These are phyloP conservation scores for Aurelia coerulea DNA, from an alignment of 30 jellyfish, hydroid and myxozoan species.

Conservation along the genomic window DNA sequence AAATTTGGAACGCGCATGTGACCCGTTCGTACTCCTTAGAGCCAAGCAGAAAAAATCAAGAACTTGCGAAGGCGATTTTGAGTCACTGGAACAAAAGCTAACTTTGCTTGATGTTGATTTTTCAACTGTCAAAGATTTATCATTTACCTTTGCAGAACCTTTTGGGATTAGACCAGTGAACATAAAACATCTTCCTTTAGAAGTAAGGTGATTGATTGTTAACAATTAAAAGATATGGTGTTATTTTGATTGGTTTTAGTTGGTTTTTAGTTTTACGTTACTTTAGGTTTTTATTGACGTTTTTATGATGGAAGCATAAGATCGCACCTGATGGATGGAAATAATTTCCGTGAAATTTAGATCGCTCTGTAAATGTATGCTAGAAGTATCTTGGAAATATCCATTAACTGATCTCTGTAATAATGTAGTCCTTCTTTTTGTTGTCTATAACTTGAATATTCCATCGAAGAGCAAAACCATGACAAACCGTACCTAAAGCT, in stretches of 20 bases:
- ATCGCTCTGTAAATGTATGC: slow-evolving; percentile 47
- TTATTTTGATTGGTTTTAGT: no score
- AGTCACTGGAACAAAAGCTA: no score
- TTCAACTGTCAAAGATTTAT: not conserved
- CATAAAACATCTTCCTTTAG: not conserved
- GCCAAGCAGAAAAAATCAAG: no score
- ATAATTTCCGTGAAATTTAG: slow-evolving; percentile 56
- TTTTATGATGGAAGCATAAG: slow-evolving; percentile 22
- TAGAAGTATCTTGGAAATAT: slow-evolving; percentile 18
- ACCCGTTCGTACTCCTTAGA: no score
- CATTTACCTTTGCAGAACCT: not conserved
- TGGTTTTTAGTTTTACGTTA: not conserved
- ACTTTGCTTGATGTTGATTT: no score
- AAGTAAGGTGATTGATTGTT: not conserved
- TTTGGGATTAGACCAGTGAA: not conserved
- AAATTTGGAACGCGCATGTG: no score
- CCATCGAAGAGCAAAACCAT: no score
- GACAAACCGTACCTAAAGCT: no score
- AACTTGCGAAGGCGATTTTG: no score
- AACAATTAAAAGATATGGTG: no score
- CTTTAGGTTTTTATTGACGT: slow-evolving; percentile 32
- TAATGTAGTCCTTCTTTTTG: not conserved
- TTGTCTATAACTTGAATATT: not conserved
- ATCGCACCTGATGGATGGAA: slow-evolving; percentile 36
- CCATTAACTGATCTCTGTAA: slow-evolving; percentile 12